Conservation (phyloP, 2,797 vertebrate genomes). For the Lepilemur ruficaudatus region DNA sequence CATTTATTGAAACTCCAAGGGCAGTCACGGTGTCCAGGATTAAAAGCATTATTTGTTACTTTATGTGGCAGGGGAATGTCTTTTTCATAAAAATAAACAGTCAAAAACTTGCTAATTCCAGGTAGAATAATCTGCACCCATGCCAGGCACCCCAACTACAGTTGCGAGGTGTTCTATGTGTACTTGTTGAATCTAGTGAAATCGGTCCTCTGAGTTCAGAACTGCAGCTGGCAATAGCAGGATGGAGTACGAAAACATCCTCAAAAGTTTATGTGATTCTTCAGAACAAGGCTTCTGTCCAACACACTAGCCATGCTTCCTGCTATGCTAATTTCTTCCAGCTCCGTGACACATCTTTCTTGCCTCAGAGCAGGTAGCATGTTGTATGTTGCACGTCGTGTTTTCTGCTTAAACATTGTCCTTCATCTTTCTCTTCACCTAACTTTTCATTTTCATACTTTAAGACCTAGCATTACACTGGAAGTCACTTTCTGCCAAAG, state of each 20-base stretch:
- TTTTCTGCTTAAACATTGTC: neutral
- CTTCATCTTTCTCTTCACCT: neutral
- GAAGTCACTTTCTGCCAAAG: neutral
- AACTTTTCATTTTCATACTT: neutral
- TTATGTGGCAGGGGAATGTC: neutral
- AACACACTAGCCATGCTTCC: neutral
- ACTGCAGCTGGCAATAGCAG: neutral
- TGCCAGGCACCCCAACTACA: accelerated
- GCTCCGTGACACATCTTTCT: neutral
- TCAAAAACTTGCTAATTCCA: neutral
- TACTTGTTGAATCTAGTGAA: neutral
- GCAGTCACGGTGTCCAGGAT: neutral
- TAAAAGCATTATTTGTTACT: neutral
- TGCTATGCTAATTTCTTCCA: no score
- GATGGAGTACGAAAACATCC: no score
- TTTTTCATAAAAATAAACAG: neutral
- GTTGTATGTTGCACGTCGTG: neutral
- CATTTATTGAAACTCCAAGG: neutral
- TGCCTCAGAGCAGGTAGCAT: neutral
- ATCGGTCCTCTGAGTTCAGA: neutral
- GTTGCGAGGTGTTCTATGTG: neutral
- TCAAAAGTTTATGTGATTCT: accelerated
- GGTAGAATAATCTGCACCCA: neutral
- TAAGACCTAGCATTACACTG: neutral
- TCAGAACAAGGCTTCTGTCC: no score